These are phyloP conservation scores for Liolophura sinensis DNA, from an alignment of 1,140 invertebrate genomes.

Conservation along the genomic window DNA sequence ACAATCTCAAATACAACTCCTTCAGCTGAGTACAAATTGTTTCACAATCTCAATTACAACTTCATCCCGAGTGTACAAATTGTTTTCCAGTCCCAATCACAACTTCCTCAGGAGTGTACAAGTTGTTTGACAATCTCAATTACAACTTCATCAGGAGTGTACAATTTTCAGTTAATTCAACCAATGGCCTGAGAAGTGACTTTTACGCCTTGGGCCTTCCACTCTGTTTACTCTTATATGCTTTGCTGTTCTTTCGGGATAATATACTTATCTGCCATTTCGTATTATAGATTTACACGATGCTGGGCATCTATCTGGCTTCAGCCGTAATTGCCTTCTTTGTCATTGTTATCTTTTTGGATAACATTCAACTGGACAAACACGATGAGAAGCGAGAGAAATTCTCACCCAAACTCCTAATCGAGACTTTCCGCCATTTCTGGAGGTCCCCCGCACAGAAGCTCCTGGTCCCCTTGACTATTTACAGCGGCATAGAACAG, in stretches of 20 bases:
- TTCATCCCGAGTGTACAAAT: no score
- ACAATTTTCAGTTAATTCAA: no score
- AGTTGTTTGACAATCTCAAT: no score
- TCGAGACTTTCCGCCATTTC: conserved; percentile 87
- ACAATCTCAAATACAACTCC: no score
- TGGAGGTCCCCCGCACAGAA: conserved; percentile 77
- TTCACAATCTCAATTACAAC: no score
- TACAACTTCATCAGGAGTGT: no score
- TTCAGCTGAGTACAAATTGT: no score
- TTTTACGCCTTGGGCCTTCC: no score
- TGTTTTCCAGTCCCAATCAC: no score
- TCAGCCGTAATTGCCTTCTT: conserved; percentile 83
- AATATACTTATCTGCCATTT: conserved; percentile 9
- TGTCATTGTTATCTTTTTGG: conserved; percentile 84
- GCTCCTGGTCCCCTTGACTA: conserved; percentile 89
- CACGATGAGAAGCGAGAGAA: conserved; percentile 21
- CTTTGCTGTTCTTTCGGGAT: conserved; percentile 3
- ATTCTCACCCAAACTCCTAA: conserved; percentile 71
- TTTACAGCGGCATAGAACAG: conserved; percentile 97
- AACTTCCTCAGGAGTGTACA: no score
- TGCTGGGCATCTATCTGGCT: conserved; percentile 84
- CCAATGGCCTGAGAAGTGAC: no score
- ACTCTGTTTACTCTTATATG: no score
- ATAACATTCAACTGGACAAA: conserved; percentile 62
- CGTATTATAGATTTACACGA: conserved; percentile 63